Evolutionary conservation across 2,113 vertebrate species (phyloP), one percentile per base, ranked within the genome.

Genomic region (Aleadryas rufinucha): DNA sequence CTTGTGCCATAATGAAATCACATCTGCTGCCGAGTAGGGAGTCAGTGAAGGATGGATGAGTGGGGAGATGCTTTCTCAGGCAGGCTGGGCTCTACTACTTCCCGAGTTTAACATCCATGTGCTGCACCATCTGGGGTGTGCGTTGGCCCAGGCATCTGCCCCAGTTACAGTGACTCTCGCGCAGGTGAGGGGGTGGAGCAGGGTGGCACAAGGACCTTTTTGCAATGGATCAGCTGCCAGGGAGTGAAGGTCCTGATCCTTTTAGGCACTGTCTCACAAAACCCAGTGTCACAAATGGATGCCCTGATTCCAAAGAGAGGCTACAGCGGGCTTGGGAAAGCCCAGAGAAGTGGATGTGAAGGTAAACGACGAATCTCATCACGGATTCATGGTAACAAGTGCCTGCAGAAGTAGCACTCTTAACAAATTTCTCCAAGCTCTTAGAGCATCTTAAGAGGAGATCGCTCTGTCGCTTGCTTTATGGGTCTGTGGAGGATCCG

Each of bases 351-450:
- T 23, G 82, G 59, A 54, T 63, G 39, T 10, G n/a, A 83, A 96
- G 59, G 87, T 75, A 89, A 95, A 87, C 74, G 83, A 35, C 24
- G 82, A 66, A 80, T 66, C 90, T 85, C 87, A 33, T 87, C 71
- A 61, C 7, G 0, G 10, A 93, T 95, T 96, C 93, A 59, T 7
- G 84, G 78, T 26, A 68, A 90, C 81, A 83, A 95, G 81, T 95
- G 89, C 87, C 77, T 59, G 7, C 66, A 91, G 90, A 90, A 96
- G 95, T 53, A 95, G 92, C 87, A 59, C 87, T 86, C 90, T 37
- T 64, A 27, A 87, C 75, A 77, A 64, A 96, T 88, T 94, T 94
- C 87, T 94, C 87, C 64, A 66, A 87, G 95, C 88, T 93, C 85
- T 96, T 37, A 87, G 49, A 71, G 80, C 72, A 69, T 84, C 90